Evolutionary conservation across 2,797 vertebrate species (phyloP).

Genomic region (Alcedo quadribrachys): DNA sequence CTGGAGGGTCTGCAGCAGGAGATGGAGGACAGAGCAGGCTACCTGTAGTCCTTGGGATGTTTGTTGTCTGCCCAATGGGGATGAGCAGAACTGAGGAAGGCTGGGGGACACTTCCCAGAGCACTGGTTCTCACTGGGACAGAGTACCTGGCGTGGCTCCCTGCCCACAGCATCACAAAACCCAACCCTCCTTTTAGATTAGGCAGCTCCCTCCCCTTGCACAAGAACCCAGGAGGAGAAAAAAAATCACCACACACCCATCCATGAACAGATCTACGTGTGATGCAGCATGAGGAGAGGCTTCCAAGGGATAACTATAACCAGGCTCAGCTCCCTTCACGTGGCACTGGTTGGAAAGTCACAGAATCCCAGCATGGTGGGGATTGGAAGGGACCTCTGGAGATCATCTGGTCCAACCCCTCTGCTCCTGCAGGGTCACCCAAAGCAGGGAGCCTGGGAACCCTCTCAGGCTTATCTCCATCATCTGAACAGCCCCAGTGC

Average conservation of each 20-base stretch:
- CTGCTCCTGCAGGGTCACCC: too few relatives aligned
- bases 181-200: neutral
- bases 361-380: neutral
- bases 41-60: neutral
- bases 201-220: neutral
- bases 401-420: too few relatives aligned
- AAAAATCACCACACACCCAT: neutral
- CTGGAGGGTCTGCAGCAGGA: neutral
- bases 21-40: neutral
- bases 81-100: neutral
- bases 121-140: neutral
- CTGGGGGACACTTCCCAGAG: neutral
- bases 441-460: too few relatives aligned
- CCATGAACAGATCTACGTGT: fast-evolving
- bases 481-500: too few relatives aligned
- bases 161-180: neutral
- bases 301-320: neutral
- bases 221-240: neutral
- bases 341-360: neutral
- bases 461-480: too few relatives aligned
- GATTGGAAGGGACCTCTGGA: too few relatives aligned
- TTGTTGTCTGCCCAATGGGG: fast-evolving
- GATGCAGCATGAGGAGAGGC: neutral
- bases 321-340: neutral
- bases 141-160: neutral